These are phyloP conservation scores for Halcyon badia DNA, from an alignment of 2,797 vertebrate species.

Conservation along the genomic window DNA sequence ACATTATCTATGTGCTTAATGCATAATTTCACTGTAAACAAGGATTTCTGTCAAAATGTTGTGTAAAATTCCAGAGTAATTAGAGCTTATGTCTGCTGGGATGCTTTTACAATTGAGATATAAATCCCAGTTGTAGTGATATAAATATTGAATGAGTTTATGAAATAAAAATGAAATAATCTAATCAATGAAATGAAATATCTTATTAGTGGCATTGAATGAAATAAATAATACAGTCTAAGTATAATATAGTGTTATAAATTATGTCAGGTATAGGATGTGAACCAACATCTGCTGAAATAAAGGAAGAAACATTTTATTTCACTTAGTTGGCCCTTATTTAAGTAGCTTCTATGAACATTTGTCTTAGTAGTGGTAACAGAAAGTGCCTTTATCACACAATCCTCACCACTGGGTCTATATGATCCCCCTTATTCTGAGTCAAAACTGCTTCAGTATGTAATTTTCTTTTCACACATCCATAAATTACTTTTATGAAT, in stretches of 20 bases:
- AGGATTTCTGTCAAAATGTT: neutral
- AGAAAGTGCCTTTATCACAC: neutral
- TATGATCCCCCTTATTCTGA: neutral
- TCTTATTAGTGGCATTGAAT: neutral
- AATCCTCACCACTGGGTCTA: fast-evolving
- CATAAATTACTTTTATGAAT: neutral
- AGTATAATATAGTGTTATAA: neutral
- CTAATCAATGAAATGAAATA: neutral
- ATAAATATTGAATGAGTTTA: neutral
- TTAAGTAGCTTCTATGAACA: neutral
- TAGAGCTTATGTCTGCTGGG: neutral
- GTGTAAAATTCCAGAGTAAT: neutral
- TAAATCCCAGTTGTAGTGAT: neutral
- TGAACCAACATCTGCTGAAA: neutral
- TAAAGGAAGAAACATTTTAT: neutral
- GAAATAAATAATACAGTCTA: neutral
- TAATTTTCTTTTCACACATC: neutral
- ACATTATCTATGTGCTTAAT: neutral
- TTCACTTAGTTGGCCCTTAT: neutral
- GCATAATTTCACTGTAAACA: neutral
- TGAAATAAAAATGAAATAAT: neutral
- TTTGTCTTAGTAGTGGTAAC: neutral
- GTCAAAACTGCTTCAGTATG: neutral
- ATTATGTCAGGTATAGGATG: neutral
- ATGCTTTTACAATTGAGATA: slow-evolving; percentile 73